A percentile compares a stretch with the other conserved stretches of the same genome.
phyloP scores from a whole-genome alignment of 2,888 invertebrate genomes.

The Tupiocoris notatus region DNA sequence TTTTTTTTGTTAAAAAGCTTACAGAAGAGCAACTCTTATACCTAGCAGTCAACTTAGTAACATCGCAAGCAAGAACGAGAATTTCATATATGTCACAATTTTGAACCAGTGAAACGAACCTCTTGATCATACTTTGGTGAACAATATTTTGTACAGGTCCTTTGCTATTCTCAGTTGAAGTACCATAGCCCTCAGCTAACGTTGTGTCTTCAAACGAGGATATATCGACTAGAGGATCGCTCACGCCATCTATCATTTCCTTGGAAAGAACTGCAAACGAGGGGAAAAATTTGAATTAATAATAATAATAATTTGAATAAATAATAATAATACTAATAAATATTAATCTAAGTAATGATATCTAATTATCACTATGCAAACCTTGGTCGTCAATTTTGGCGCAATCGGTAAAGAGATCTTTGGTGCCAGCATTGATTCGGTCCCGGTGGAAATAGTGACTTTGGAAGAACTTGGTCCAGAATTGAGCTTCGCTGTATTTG shows the following conservation, averaged over 20 bases:
- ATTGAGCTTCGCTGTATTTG: constrained; percentile 92
- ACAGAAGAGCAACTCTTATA: too few species aligned
- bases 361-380: constrained; percentile 47
- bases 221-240: constrained; percentile 80
- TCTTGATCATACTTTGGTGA: constrained; percentile 89
- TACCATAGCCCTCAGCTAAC: constrained; percentile 67
- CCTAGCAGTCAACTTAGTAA: too few species aligned
- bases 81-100: too few species aligned
- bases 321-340: neutral
- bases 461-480: constrained; percentile 99
- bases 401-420: constrained; percentile 97
- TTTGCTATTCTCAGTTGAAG: constrained; percentile 61
- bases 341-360: neutral
- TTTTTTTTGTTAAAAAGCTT: too few species aligned
- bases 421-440: constrained; percentile 81
- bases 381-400: constrained; percentile 90
- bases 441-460: constrained; percentile 98
- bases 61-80: too few species aligned
- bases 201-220: constrained; percentile 74
- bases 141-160: constrained; percentile 62
- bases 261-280: constrained; percentile 61
- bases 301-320: constrained; percentile 7
- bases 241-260: constrained; percentile 73
- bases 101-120: too few species aligned
- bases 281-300: neutral